Conservation (phyloP, 1,140 invertebrate species). For the Drosophila teissieri region DNA sequence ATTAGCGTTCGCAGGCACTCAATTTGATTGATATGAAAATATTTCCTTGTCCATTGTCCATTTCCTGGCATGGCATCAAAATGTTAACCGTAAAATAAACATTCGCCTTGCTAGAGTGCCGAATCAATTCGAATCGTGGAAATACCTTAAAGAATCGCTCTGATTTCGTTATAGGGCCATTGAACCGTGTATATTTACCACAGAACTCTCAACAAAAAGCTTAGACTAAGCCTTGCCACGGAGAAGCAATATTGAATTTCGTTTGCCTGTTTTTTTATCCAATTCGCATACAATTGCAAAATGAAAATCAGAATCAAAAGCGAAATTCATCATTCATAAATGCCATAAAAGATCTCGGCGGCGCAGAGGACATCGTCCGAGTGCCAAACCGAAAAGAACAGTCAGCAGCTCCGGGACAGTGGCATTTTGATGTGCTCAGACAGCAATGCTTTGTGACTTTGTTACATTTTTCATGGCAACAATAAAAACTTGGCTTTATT, state of each 20-base stretch:
- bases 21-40: slow-evolving; percentile 46
- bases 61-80: slow-evolving; percentile 5
- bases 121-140: slow-evolving; percentile 25
- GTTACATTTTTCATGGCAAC: slow-evolving; percentile 78
- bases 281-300: slow-evolving; percentile 64
- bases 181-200: slow-evolving; percentile 50
- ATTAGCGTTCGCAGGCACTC: slow-evolving; percentile 16
- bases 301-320: slow-evolving; percentile 69
- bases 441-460: slow-evolving; percentile 79
- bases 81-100: slow-evolving; percentile 32
- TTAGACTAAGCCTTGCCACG: slow-evolving; percentile 28
- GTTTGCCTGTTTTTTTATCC: slow-evolving; percentile 67
- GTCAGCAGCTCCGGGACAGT: slow-evolving; percentile 24
- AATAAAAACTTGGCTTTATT: slow-evolving; percentile 78
- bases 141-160: slow-evolving; percentile 28
- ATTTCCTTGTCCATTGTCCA: slow-evolving; percentile 3
- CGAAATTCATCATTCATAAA: slow-evolving; percentile 77
- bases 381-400: slow-evolving; percentile 35
- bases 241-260: slow-evolving; percentile 38
- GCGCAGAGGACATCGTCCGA: slow-evolving; percentile 29
- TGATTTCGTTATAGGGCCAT: slow-evolving; percentile 45
- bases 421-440: slow-evolving; percentile 66
- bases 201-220: slow-evolving; percentile 19
- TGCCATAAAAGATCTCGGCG: slow-evolving; percentile 44
- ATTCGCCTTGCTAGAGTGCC: not conserved